Percentiles rank a stretch among this genome's conserved stretches.
Conservation (phyloP, 2,113 vertebrate genomes). For the Chunga burmeisteri region DNA sequence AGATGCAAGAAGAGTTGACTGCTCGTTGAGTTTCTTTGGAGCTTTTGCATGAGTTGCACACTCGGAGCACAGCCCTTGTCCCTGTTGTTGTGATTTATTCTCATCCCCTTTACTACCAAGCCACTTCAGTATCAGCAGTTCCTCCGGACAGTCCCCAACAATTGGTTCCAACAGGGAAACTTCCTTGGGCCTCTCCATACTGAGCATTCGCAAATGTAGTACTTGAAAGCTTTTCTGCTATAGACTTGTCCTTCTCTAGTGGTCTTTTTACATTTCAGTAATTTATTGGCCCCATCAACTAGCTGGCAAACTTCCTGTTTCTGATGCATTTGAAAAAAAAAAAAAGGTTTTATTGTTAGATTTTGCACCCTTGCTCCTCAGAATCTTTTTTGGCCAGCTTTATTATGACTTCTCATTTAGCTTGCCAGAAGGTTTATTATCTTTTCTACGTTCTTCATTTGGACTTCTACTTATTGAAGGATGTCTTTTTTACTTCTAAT, state of each 20-base stretch:
- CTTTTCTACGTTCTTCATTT: background rate
- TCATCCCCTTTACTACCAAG: background rate
- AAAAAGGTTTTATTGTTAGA: background rate
- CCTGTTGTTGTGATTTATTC: background rate
- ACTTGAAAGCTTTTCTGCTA: background rate
- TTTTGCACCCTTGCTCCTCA: background rate
- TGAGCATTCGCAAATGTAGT: background rate
- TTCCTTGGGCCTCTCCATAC: background rate
- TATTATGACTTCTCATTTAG: background rate
- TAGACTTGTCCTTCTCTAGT: background rate
- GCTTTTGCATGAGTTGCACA: background rate
- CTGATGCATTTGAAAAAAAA: background rate
- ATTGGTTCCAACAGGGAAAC: background rate
- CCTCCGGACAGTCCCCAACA: background rate
- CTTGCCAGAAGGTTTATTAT: conserved; percentile 5
- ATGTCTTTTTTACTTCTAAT: background rate
- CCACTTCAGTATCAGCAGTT: background rate
- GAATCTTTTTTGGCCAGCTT: background rate
- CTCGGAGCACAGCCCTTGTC: too few species aligned
- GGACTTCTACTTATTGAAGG: background rate
- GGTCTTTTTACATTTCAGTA: background rate
- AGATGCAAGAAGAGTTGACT: background rate
- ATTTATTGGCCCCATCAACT: background rate
- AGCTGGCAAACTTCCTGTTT: conserved; percentile 11
- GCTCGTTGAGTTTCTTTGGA: background rate